These are phyloP conservation scores for Drosophila prolongata DNA, from an alignment of 2,888 invertebrate species.

Conservation along the genomic window DNA sequence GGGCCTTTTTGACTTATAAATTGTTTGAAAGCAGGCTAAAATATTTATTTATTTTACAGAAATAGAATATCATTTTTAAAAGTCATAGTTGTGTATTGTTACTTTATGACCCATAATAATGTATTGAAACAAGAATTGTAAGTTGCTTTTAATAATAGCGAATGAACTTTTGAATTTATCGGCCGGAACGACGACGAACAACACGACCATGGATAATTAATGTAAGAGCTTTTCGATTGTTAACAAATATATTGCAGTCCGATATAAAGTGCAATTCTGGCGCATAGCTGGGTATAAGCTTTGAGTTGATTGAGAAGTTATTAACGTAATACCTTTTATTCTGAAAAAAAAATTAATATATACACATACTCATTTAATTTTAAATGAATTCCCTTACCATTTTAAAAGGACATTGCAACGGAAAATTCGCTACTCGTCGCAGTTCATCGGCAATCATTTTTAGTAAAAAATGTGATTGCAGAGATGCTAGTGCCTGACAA, in stretches of 20 bases:
- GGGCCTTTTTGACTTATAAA: no score
- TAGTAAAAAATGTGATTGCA: slow-evolving; percentile 22
- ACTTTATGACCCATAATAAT: neutral
- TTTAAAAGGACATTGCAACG: slow-evolving; percentile 41
- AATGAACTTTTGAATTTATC: neutral
- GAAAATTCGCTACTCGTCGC: slow-evolving; percentile 41
- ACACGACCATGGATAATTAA: slow-evolving; percentile 10
- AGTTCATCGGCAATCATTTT: slow-evolving; percentile 29
- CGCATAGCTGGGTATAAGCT: slow-evolving; percentile 13
- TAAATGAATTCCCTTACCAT: slow-evolving; percentile 21
- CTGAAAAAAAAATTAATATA: no score
- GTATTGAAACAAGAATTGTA: neutral
- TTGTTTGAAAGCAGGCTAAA: no score
- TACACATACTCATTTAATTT: no score
- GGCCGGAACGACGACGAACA: slow-evolving; percentile 1
- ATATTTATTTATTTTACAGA: neutral
- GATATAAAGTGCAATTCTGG: slow-evolving; percentile 29
- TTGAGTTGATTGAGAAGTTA: no score
- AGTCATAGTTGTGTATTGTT: neutral
- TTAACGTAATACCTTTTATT: no score
- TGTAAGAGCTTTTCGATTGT: slow-evolving; percentile 11
- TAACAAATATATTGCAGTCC: slow-evolving; percentile 1
- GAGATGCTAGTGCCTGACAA: slow-evolving; percentile 18
- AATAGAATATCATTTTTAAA: neutral
- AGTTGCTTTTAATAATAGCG: neutral